These are phyloP conservation scores for Micromussa lordhowensis DNA, from an alignment of 92 coral and sea anemone species.

Conservation along the genomic window DNA sequence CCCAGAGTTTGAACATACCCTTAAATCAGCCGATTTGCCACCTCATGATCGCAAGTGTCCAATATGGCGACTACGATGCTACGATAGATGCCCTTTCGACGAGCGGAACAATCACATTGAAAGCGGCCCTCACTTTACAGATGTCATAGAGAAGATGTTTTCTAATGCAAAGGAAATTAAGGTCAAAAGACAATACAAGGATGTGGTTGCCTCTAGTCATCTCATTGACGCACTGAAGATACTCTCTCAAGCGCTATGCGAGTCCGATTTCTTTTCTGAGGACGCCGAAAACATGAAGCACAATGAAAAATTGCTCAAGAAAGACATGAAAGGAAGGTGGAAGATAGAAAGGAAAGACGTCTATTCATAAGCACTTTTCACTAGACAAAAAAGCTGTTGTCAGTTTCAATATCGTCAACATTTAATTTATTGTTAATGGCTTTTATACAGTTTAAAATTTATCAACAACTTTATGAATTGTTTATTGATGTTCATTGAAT, in stretches of 20 bases:
- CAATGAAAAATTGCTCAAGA: conserved; percentile 26
- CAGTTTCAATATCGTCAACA: background rate
- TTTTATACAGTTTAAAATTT: background rate
- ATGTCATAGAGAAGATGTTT: conserved; percentile 36
- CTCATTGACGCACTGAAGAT: conserved; percentile 10
- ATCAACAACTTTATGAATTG: too few relatives aligned
- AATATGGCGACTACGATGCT: conserved; percentile 67
- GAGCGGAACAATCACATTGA: background rate
- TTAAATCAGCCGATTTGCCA: conserved; percentile 26
- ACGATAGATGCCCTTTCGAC: conserved; percentile 45
- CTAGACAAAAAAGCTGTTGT: background rate
- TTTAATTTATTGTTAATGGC: background rate
- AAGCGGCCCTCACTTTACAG: conserved; percentile 17
- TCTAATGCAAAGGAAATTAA: conserved; percentile 8
- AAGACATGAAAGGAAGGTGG: conserved; percentile 33
- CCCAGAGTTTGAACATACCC: conserved; percentile 73
- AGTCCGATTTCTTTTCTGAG: conserved; percentile 40
- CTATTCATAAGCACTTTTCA: background rate
- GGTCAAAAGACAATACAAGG: conserved; percentile 22
- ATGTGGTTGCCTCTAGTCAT: conserved; percentile 8
- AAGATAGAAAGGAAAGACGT: conserved; percentile 15
- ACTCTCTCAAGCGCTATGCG: conserved; percentile 32
- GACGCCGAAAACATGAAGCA: conserved; percentile 30
- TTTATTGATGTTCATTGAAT: too few relatives aligned
- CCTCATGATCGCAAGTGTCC: conserved; percentile 38